phyloP scores from a whole-genome alignment of 2,113 vertebrate species.

The Corydoras sp. region DNA sequence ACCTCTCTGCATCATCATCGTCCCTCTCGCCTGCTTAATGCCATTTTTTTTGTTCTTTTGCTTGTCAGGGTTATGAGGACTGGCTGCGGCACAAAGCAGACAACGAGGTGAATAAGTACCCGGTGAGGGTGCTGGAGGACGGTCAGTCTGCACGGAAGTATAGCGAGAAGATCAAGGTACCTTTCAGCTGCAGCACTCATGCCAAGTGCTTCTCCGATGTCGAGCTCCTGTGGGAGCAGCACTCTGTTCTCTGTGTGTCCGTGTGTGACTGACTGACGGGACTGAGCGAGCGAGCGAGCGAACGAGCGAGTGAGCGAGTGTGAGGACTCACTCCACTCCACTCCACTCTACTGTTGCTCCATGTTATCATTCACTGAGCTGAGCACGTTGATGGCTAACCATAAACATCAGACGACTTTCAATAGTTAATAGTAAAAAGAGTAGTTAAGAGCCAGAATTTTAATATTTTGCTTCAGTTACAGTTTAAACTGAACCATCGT shows the following conservation, averaged over 20 bases:
- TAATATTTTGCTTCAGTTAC: too few relatives aligned
- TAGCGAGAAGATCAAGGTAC: slow-evolving; percentile 93
- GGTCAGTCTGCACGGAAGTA: slow-evolving; percentile 73
- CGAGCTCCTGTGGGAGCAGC: not conserved
- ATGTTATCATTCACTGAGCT: too few relatives aligned
- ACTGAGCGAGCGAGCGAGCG: too few relatives aligned
- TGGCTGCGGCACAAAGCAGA: slow-evolving; percentile 96
- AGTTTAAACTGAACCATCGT: too few relatives aligned
- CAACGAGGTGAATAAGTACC: slow-evolving; percentile 92
- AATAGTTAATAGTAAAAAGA: too few relatives aligned
- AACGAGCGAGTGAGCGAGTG: too few relatives aligned
- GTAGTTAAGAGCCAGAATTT: too few relatives aligned
- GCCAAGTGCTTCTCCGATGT: not conserved
- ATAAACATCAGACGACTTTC: too few relatives aligned
- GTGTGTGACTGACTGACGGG: not conserved
- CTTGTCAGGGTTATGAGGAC: slow-evolving; percentile 89
- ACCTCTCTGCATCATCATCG: slow-evolving; percentile 22
- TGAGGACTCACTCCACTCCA: too few relatives aligned
- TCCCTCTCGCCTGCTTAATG: slow-evolving; percentile 21
- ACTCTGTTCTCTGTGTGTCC: not conserved
- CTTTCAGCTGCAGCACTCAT: slow-evolving; percentile 19
- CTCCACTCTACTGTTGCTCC: too few relatives aligned
- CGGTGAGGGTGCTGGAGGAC: slow-evolving; percentile 79
- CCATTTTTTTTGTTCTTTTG: slow-evolving; percentile 22
- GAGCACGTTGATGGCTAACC: too few relatives aligned